Evolutionary conservation across 2,113 vertebrate genomes (phyloP), one percentile per base, ranked within the genome.

Genomic region (Trogon surrucura): DNA sequence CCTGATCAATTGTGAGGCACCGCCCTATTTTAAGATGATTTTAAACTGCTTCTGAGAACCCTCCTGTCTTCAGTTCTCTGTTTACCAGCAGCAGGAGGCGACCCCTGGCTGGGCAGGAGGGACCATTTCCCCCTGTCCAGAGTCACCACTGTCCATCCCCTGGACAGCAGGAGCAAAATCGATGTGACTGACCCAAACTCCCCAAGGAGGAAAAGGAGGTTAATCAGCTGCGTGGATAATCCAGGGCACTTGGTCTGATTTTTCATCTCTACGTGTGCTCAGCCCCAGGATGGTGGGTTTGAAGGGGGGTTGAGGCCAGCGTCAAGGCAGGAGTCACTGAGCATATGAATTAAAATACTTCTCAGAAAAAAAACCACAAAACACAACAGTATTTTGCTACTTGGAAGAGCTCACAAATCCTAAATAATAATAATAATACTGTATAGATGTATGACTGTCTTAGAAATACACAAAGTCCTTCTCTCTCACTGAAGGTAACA

Each of bases 141-240:
- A 0, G 2, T 27, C 22, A 32, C 12, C 27, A 7, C 36, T 80
- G 87, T 72, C 15, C 10, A 1, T 44, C 20, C 26, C 27, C 10
- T 0, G 2, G 32, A 5, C 1, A 13, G 32, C 70, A 54, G 0
- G 2, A 20, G 36, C 2, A 34, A 44, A 86, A 51, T 18, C 0
- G 3, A 3, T 36, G 25, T 8, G 64, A 30, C n/a, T 26, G 1
- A 16, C 12, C 20, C 0, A 5, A 34, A 54, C 16, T 79, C 12
- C 50, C 18, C 0, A 2, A 66, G 77, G 61, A 72, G 32, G 13
- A 78, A 41, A 78, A 66, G 64, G 38, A 61, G 56, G 51, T 87
- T 93, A 65, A 85, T 74, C 54, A 69, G 48, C 41, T 36, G 20
- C 4, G 0, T 58, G 85, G 57, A 80, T 81, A 78, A 8, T 74